Base-by-base conservation (phyloP, 1,140 invertebrate genomes). In the Drosophila sp. region DNA sequence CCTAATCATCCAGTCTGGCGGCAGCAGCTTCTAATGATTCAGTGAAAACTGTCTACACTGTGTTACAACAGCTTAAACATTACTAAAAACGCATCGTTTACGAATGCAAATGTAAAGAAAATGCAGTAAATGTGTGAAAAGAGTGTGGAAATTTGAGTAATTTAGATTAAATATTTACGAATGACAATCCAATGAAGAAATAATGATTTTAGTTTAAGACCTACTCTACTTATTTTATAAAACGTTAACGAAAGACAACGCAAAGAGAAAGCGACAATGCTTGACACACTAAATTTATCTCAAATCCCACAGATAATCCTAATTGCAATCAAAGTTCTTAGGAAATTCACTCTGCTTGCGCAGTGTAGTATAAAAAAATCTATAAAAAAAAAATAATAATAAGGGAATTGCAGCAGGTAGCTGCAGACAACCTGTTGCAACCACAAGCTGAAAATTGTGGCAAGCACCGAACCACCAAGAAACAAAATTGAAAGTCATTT, bases 401-500 rank as follows among this genome's bases (percentile, higher is more conserved):
- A 29, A 29, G 18, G n/a, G 43, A 27, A 56, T 8, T 38, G 36
- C 64, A 34, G 25, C 34, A 29, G 54, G 63, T 56, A 67, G 64
- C 25, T 29, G 4, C 50, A 36, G 4, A 34, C 67, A 71, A 64
- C 67, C 62, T 72, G 70, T 66, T 72, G 70, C 63, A 66, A 40
- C 46, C 64, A 59, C 54, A 66, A 41, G 36, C 27, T 13, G 41
- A 56, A 65, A 51, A 65, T 38, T 64, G 59, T 64, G 57, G 56
- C 62, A 45, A 53, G n/a, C 27, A 46, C 4, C 25, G n/a, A 27
- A 32, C 7, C 13, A 4, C n/a, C n/a, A 59, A 59, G 38, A 40
- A 54, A 21, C 71, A 86, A 81, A 86, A 86, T 64, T 76, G 82
- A 86, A 78, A 86, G 82, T 87, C 82, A 86, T 80, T 86, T 78